Evolutionary conservation across 2,113 vertebrate species (phyloP), one percentile per base, ranked within the genome.

Genomic region (Aythya baeri): DNA sequence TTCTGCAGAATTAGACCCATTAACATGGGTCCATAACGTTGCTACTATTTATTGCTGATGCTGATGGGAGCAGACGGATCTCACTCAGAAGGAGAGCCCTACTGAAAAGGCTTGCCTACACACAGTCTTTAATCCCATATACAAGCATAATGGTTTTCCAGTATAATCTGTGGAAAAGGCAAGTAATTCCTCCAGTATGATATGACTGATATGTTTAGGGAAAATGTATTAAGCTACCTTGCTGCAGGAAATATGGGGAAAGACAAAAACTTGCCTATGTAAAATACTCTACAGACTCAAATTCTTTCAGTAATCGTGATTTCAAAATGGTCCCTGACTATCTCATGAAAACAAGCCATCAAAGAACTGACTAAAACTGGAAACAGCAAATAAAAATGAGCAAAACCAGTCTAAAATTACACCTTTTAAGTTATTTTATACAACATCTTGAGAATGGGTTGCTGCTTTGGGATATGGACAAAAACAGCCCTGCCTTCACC

Each of bases 101-200:
- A 1, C 9, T 52, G 54, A 52, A 72, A 90, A 88, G 26, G 38
- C 22, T 36, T 73, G 52, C 18, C 22, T 32, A n/a, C 44, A 46
- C 49, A 54, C 3, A 76, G 7, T 13, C 44, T 76, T 71, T 41
- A 57, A 55, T 73, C 36, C 50, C 20, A 55, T 22, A 36, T 1
- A 41, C 3, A 6, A 70, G 4, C 7, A 38, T 0, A 50, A 41
- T 1, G 8, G 11, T 4, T 6, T 43, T 23, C 75, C 29, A 61
- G 32, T 9, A 31, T 9, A 46, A 63, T 91, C 38, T 20, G 20
- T 65, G 62, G 44, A 72, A 78, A 77, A 86, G 7, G 11, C 23
- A 86, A 78, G 41, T 27, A 81, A 70, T 12, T 66, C 10, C n/a
- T 5, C 12, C 67, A 57, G 29, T 16, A 61, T 7, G 79, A 22